Conservation (phyloP, 1,140 invertebrate genomes). For the Drosophila virilis region DNA sequence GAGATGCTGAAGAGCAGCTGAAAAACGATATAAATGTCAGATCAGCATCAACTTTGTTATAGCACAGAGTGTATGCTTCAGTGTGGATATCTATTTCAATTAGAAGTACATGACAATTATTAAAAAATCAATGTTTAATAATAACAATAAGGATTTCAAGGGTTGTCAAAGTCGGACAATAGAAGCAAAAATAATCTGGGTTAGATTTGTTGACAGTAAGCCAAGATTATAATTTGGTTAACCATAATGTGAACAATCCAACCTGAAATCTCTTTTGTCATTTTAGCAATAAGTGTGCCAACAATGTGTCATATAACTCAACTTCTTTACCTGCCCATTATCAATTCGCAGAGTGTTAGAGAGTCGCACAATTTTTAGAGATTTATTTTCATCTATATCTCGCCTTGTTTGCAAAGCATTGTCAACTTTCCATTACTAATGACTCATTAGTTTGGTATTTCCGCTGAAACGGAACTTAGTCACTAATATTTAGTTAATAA, state of each 20-base stretch:
- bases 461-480: conserved; percentile 24
- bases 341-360: conserved; percentile 15
- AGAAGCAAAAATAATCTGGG: no score
- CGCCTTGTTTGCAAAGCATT: background rate
- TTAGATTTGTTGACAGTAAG: no score
- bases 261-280: background rate
- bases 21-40: conserved; percentile 48
- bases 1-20: conserved; percentile 9
- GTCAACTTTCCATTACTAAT: conserved; percentile 7
- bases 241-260: no score
- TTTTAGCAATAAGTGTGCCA: background rate
- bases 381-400: background rate
- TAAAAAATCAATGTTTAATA: no score
- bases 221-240: no score
- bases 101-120: no score
- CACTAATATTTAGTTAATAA: conserved; percentile 12
- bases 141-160: no score
- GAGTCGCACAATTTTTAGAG: background rate
- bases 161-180: no score
- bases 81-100: background rate
- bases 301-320: background rate
- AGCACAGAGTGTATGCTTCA: conserved; percentile 1
- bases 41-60: conserved; percentile 15
- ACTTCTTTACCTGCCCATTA: background rate
- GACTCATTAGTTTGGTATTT: conserved; percentile 10